Base-by-base conservation (phyloP, 92 coral and sea anemone species). In the Galaxea fascicularis region DNA sequence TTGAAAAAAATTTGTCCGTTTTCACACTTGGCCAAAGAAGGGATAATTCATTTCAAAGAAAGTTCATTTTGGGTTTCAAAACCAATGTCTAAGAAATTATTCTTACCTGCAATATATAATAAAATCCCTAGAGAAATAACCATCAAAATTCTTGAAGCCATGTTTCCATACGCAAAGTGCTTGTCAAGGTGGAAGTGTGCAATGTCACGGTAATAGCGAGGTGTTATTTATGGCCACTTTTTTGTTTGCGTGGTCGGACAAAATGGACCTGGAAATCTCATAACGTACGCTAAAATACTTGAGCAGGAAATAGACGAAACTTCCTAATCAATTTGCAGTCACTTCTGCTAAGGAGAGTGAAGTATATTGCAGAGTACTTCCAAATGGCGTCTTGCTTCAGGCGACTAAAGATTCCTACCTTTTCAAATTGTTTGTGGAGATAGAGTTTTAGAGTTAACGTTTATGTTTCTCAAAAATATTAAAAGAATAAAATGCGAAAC, bases 271-370 rank as follows among this genome's bases (percentile, higher is more conserved):
- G 45, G 56, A 49, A 79, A 51, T 79, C 35, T 65, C 64, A 24
- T 29, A 26, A 30, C 58, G 31, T 66, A 66, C 66, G 44, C 75
- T 31, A 51, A 77, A 79, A 71, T 30, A 68, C 31, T 65, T 51
- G 16, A 47, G 49, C 74, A 79, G 84, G 84, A 79, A 79, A 79
- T 68, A 79, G 84, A 79, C 74, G 75, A 10, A 67, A 52, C 75
- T 35, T 79, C 63, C 65, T 79, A 79, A 79, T 79, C 63, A 79
- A 53, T 49, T 30, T 66, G 51, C n/a, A 79, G 84, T 29, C 35
- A 18, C 49, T 79, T 67, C 69, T 60, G 67, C 75, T n/a, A 79
- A 31, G 49, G 46, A 30, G 51, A 12, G 60, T 47, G 14, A 10
- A 65, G 73, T 27, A 65, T 66, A 26, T 79, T 51, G 65, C 64